These are phyloP conservation scores for Siniperca obscura DNA, from an alignment of 2,797 vertebrate genomes.

Conservation along the genomic window DNA sequence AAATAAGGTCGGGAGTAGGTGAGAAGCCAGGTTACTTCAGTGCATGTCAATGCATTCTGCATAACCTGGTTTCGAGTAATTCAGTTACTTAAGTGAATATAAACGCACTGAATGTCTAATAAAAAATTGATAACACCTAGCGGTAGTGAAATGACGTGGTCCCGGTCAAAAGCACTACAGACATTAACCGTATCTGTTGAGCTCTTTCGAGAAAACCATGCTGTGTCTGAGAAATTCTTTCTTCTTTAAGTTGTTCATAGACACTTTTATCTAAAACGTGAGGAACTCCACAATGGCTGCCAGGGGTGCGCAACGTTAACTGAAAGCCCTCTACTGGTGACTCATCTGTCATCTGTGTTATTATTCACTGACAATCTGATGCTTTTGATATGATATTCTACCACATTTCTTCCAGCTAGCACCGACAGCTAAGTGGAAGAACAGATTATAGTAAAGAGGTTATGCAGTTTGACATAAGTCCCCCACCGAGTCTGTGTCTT, in stretches of 20 bases:
- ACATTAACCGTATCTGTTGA: neutral
- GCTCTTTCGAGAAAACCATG: neutral
- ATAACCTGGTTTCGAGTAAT: too few relatives aligned
- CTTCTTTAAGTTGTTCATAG: neutral
- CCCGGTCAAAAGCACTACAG: neutral
- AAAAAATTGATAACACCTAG: neutral
- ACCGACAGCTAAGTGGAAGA: neutral
- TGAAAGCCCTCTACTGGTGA: neutral
- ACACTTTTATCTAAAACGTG: neutral
- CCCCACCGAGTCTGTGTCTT: slow-evolving; percentile 89
- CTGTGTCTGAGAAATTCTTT: neutral
- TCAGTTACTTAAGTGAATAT: neutral
- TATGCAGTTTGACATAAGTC: neutral
- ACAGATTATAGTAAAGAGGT: neutral
- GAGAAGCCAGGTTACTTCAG: neutral
- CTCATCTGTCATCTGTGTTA: neutral
- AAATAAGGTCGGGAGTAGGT: neutral
- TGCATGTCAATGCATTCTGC: too few relatives aligned
- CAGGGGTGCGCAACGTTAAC: neutral
- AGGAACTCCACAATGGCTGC: neutral
- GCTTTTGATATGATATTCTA: neutral
- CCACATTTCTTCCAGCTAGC: neutral
- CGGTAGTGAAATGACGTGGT: neutral
- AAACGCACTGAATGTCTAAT: neutral
- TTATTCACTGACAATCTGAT: neutral